A percentile compares a stretch with the other conserved stretches of the same genome.
Conservation (phyloP, 2,113 vertebrate species). For the Caretta caretta region DNA sequence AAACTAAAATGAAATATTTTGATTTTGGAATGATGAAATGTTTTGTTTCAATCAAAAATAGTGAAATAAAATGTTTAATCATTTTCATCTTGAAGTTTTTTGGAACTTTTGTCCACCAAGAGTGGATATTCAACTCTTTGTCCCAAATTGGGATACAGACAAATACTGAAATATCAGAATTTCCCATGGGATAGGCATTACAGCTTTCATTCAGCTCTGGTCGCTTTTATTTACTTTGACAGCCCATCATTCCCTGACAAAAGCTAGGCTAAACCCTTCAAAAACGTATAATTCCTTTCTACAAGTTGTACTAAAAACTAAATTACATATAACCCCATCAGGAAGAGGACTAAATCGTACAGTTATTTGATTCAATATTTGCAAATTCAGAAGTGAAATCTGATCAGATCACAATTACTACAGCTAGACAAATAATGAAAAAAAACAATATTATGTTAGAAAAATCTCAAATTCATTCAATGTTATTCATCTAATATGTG, state of each 20-base stretch:
- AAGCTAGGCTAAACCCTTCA: constrained; percentile 33
- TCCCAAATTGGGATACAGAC: not conserved
- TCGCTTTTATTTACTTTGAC: constrained; percentile 47
- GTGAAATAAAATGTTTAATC: no score
- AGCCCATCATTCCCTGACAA: not conserved
- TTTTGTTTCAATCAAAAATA: no score
- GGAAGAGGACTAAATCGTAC: not conserved
- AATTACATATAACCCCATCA: constrained; percentile 18
- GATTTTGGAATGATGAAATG: no score
- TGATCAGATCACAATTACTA: not conserved
- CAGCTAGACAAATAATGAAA: not conserved
- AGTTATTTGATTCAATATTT: not conserved
- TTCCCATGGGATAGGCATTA: not conserved
- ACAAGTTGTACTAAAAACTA: constrained; percentile 41
- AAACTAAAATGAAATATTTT: no score
- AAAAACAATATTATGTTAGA: not conserved
- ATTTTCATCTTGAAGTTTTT: no score
- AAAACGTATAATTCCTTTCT: constrained; percentile 48
- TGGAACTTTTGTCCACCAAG: no score
- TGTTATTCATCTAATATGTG: not conserved
- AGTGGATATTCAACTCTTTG: no score
- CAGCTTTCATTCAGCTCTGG: not conserved
- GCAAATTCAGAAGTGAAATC: not conserved
- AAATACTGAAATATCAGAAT: not conserved
- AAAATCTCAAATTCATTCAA: not conserved